phyloP scores from a whole-genome alignment of 2,888 invertebrate species.

The Lamellibrachia satsuma region DNA sequence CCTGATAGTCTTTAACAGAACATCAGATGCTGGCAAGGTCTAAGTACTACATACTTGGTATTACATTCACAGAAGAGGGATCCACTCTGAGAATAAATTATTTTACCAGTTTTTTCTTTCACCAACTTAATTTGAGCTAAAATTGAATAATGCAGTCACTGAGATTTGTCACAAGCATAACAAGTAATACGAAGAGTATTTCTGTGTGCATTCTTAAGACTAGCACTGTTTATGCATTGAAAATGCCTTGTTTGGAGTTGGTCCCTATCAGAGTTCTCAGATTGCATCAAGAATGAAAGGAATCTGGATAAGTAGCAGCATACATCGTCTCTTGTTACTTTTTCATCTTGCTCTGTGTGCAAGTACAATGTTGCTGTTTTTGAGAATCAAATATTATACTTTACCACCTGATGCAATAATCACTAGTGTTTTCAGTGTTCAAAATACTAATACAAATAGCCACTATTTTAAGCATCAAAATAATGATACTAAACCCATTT shows the following conservation, averaged over 20 bases:
- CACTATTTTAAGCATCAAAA: background rate
- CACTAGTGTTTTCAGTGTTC: background rate
- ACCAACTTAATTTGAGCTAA: background rate
- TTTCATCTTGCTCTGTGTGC: background rate
- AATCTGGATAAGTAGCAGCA: conserved; percentile 17
- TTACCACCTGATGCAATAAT: background rate
- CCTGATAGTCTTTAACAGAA: background rate
- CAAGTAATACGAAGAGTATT: background rate
- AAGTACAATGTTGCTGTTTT: background rate
- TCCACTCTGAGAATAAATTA: background rate
- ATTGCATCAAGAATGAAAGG: conserved; percentile 17
- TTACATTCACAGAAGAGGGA: background rate
- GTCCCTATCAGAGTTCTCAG: background rate
- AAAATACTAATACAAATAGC: background rate
- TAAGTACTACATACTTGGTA: background rate
- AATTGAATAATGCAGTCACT: background rate
- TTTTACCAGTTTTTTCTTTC: background rate
- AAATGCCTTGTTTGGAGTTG: background rate
- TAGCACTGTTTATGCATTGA: background rate
- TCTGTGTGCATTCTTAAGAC: too few species aligned
- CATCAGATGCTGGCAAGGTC: background rate
- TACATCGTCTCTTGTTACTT: background rate
- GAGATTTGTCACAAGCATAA: background rate
- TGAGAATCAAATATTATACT: background rate
- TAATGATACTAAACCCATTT: background rate